Conservation (phyloP, 2,888 invertebrate species). For the Drosophila meridionalis region DNA sequence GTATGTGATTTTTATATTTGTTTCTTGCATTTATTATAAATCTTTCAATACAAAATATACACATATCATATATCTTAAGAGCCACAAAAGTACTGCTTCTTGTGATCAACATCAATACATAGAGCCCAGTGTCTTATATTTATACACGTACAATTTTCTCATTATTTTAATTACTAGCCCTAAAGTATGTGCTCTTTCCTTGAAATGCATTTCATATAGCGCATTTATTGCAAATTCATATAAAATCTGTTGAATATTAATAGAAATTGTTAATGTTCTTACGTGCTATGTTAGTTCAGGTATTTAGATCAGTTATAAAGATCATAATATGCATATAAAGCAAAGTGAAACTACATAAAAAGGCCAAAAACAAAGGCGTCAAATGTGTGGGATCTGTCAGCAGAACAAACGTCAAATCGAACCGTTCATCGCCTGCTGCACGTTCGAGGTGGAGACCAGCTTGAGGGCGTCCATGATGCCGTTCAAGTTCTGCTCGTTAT, state of each 20-base stretch:
- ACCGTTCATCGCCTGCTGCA: constrained; percentile 85
- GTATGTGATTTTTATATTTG: neutral
- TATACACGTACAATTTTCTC: neutral
- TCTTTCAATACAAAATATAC: neutral
- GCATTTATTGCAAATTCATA: constrained; percentile 55
- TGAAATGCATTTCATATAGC: constrained; percentile 34
- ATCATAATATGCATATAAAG: constrained; percentile 20
- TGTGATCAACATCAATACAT: too few species aligned
- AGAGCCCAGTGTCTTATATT: neutral
- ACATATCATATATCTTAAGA: neutral
- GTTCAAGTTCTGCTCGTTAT: constrained; percentile 83
- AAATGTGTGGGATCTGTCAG: constrained; percentile 5
- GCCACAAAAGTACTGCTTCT: neutral
- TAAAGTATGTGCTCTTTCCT: neutral
- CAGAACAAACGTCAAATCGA: constrained; percentile 66
- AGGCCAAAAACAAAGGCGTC: constrained; percentile 14
- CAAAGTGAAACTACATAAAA: constrained; percentile 23
- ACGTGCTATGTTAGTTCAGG: constrained; percentile 48
- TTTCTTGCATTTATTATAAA: neutral
- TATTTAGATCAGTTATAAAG: constrained; percentile 35
- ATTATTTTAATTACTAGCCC: neutral
- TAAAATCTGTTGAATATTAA: constrained; percentile 18
- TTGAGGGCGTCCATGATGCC: constrained; percentile 84
- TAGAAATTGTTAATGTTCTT: constrained; percentile 41
- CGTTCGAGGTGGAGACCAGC: constrained; percentile 84